These are phyloP conservation scores for Agriopis marginaria DNA, from an alignment of 2,888 invertebrate genomes.

Conservation along the genomic window DNA sequence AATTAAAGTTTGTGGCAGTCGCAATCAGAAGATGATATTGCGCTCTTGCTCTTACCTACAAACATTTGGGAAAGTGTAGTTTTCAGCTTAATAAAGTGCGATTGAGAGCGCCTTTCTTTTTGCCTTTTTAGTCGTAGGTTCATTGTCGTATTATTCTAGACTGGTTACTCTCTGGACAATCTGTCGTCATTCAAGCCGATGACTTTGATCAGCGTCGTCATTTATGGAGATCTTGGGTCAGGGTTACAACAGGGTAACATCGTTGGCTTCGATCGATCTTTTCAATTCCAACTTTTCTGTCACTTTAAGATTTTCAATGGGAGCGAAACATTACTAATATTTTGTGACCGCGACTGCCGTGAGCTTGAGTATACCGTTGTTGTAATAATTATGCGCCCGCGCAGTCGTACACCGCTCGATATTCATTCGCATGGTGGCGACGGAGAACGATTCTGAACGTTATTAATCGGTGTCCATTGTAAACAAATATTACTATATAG, in stretches of 20 bases:
- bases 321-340: background rate
- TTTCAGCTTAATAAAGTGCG: too few species aligned
- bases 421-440: constrained; percentile 6
- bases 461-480: constrained; percentile 54
- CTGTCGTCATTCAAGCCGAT: too few species aligned
- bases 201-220: too few species aligned
- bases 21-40: background rate
- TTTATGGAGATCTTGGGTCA: too few species aligned
- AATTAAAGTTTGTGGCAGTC: background rate
- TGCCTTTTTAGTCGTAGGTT: too few species aligned
- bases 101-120: too few species aligned
- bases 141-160: too few species aligned
- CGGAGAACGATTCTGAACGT: constrained; percentile 41
- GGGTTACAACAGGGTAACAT: too few species aligned
- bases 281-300: background rate
- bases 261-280: too few species aligned
- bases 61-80: too few species aligned
- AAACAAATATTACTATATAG: constrained; percentile 45
- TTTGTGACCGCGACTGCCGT: background rate
- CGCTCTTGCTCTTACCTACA: background rate
- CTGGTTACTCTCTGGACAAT: too few species aligned
- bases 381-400: background rate
- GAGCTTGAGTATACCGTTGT: background rate
- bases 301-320: background rate
- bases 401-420: background rate